Base-by-base conservation (phyloP, 2,888 invertebrate genomes). In the Aricia artaxerxes region DNA sequence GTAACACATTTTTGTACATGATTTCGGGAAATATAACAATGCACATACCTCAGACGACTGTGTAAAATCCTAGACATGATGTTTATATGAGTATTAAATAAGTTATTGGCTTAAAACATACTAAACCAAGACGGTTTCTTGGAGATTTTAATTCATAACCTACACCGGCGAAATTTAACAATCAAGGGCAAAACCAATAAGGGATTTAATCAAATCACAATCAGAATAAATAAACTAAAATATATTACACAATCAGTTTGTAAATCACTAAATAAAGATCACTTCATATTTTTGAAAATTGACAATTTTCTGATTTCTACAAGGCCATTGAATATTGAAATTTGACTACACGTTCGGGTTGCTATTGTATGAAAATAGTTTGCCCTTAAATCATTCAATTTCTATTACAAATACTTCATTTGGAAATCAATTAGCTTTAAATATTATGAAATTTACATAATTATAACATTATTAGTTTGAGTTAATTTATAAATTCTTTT, bases 41-140 rank as follows among this genome's bases (percentile, higher is more conserved):
- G 16, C 72, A 79, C 78, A 82, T 86, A 93, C 94, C 93, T 92
- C 85, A 93, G 86, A 80, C 91, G 92, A 86, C 93, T 91, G 85
- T 93, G 92, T 79, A 94, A 89, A 87, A 94, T 92, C 86, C 94
- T 90, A 82, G 94, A 94, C 94, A 94, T 94, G 84, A 82, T 92
- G 90, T 87, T 89, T 87, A 89, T 69, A 78, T 69, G 38, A 40
- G 78, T 78, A 72, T 40, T 38, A 44, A 31, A 78, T 77, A 76
- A 79, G 85, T 84, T 87, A 87, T 88, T 87, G 88, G 88, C 89
- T 84, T 86, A 87, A 86, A 87, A 84, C 85, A 85, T 85, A 83
- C 83, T 91, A 90, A 57, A 90, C 90, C 88, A 89, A 86, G 84
- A 81, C 81, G 82, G 81, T 81, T 82, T 84, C 31, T 81, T 82